phyloP scores from a whole-genome alignment of 2,113 vertebrate genomes.

The Syrrhaptes paradoxus region DNA sequence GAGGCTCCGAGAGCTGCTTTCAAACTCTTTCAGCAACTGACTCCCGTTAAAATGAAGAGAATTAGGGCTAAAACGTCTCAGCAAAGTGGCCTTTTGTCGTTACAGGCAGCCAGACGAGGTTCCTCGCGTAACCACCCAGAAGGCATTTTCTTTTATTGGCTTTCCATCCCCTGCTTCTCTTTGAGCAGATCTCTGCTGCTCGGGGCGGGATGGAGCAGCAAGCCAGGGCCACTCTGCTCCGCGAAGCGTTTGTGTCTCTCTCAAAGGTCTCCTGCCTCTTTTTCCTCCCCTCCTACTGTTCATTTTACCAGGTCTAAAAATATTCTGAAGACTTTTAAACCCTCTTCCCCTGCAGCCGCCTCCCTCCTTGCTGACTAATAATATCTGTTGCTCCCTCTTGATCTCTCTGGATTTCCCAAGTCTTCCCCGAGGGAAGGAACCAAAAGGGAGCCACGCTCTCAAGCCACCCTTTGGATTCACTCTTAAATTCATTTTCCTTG shows the following conservation, averaged over 20 bases:
- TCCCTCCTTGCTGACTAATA: constrained; percentile 52
- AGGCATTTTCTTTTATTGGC: background rate
- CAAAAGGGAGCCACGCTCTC: background rate
- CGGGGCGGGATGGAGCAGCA: background rate
- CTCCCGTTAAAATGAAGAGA: background rate
- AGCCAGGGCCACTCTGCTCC: background rate
- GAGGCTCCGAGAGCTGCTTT: background rate
- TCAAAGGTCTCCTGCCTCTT: background rate
- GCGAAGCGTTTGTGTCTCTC: background rate
- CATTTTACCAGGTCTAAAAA: constrained; percentile 58
- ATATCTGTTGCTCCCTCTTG: constrained; percentile 39
- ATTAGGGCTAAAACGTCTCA: background rate
- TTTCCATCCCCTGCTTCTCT: background rate
- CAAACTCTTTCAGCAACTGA: background rate
- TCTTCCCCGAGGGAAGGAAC: background rate
- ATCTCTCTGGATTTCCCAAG: constrained; percentile 30
- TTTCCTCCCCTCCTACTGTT: background rate
- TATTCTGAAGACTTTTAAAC: constrained; percentile 20
- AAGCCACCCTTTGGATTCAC: background rate
- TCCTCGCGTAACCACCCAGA: accelerated
- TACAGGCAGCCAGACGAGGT: background rate
- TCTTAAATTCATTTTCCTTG: background rate
- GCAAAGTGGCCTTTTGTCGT: background rate
- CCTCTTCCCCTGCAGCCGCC: constrained; percentile 37
- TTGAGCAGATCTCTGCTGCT: background rate